A percentile compares a stretch with the other conserved stretches of the same genome.
Evolutionary conservation across 2,797 vertebrate genomes (phyloP).

Genomic region (Myotis vivesi): DNA sequence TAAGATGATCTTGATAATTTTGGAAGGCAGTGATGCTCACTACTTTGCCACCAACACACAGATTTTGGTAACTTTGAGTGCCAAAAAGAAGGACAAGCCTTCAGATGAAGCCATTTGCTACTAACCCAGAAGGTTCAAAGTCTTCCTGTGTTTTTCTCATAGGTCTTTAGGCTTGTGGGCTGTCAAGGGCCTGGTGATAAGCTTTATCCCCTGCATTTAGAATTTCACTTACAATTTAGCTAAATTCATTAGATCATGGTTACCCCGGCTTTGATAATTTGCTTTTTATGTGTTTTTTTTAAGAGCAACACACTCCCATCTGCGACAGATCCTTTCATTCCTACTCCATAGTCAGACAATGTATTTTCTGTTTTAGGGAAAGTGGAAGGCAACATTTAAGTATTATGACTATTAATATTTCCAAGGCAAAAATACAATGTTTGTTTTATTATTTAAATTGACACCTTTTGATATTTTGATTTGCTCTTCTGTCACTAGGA

Average conservation of each 20-base stretch:
- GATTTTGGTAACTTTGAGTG: neutral
- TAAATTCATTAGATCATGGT: neutral
- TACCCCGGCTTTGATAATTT: neutral
- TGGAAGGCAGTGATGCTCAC: neutral
- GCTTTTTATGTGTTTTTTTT: neutral
- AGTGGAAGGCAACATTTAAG: neutral
- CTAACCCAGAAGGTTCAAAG: accelerated
- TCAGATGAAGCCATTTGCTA: neutral
- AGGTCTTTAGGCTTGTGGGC: neutral
- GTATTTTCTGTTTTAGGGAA: neutral
- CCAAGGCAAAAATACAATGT: neutral
- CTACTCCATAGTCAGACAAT: neutral
- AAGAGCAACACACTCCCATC: neutral
- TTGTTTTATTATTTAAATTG: conserved; percentile 35
- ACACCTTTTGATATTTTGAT: neutral
- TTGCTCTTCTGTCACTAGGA: neutral
- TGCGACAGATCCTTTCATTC: neutral
- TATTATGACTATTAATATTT: neutral
- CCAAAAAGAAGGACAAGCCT: neutral
- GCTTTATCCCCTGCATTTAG: neutral
- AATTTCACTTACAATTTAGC: neutral
- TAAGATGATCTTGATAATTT: neutral
- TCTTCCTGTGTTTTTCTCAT: neutral
- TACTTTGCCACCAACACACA: neutral
- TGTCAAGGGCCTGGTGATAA: neutral